Evolutionary conservation across 1,140 invertebrate genomes (phyloP).

Genomic region (Lysiphlebus fabarum): DNA sequence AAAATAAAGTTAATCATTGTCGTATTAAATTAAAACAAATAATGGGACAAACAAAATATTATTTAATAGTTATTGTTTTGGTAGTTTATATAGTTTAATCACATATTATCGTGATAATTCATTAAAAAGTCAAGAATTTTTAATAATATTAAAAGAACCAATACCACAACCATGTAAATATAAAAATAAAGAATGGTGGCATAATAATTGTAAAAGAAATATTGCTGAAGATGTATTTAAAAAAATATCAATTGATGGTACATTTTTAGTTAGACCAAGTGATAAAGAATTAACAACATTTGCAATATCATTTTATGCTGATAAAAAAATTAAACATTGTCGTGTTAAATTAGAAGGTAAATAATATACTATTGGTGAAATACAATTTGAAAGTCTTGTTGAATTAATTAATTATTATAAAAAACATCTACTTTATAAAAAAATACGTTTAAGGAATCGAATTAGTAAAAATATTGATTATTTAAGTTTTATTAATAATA

Average conservation of each 20-base stretch:
- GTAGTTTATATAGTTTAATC: slow-evolving; percentile 89
- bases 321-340: slow-evolving; percentile 94
- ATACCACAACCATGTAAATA: slow-evolving; percentile 94
- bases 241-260: slow-evolving; percentile 79
- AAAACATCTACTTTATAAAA: slow-evolving; percentile 83
- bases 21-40: slow-evolving; percentile 88
- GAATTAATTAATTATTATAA: slow-evolving; percentile 90
- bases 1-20: slow-evolving; percentile 88
- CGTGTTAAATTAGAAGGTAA: slow-evolving; percentile 87
- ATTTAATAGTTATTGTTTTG: slow-evolving; percentile 82
- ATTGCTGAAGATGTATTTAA: slow-evolving; percentile 85
- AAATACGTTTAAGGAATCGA: slow-evolving; percentile 81
- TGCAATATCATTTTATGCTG: slow-evolving; percentile 93
- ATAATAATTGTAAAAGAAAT: slow-evolving; percentile 72
- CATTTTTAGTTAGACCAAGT: slow-evolving; percentile 86
- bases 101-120: slow-evolving; percentile 86
- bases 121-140: slow-evolving; percentile 83
- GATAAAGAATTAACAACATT: slow-evolving; percentile 82
- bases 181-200: slow-evolving; percentile 93
- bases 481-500: too few species aligned
- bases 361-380: slow-evolving; percentile 83
- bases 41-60: slow-evolving; percentile 84
- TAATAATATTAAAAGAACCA: slow-evolving; percentile 82
- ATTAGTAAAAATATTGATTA: slow-evolving; percentile 72
- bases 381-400: slow-evolving; percentile 91